Percentiles rank a stretch among this genome's conserved stretches.
Conservation (phyloP, 1,140 invertebrate genomes). For the Drosophila sp. region DNA sequence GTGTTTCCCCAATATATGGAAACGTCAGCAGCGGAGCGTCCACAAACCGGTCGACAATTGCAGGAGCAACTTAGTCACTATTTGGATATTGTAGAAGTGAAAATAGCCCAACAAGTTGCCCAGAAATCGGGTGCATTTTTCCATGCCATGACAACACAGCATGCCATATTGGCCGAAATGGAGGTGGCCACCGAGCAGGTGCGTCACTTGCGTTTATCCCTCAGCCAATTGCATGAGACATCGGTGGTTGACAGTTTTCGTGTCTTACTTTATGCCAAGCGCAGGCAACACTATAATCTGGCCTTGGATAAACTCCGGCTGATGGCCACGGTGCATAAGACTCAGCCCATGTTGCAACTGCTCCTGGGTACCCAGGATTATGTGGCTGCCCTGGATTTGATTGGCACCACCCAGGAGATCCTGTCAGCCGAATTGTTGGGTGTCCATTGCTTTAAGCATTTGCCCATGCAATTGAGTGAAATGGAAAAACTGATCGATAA, state of each 20-base stretch:
- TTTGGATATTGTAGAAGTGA: conserved; percentile 96
- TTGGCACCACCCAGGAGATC: conserved; percentile 97
- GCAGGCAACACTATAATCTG: conserved; percentile 86
- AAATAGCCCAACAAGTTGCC: conserved; percentile 97
- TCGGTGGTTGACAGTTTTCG: conserved; percentile 92
- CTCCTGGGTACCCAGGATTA: conserved; percentile 98
- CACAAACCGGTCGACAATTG: conserved; percentile 83
- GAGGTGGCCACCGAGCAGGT: conserved; percentile 92
- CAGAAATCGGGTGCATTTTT: conserved; percentile 98
- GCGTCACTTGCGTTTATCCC: conserved; percentile 88
- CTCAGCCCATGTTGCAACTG: conserved; percentile 97
- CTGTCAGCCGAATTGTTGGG: conserved; percentile 94
- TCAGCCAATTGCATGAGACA: conserved; percentile 89
- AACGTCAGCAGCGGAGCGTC: conserved; percentile 50
- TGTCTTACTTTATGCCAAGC: conserved; percentile 88
- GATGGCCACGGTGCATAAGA: conserved; percentile 98
- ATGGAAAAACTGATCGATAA: conserved; percentile 98
- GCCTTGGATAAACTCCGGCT: conserved; percentile 92
- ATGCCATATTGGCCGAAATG: conserved; percentile 95
- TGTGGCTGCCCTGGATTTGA: conserved; percentile 98
- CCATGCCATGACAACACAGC: conserved; percentile 98
- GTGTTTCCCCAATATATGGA: conserved; percentile 89
- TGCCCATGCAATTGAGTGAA: conserved; percentile 97
- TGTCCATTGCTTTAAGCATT: conserved; percentile 96
- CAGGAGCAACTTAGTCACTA: conserved; percentile 94